Conservation (phyloP, 2,888 invertebrate genomes). For the Sceliomorpha sp. region DNA sequence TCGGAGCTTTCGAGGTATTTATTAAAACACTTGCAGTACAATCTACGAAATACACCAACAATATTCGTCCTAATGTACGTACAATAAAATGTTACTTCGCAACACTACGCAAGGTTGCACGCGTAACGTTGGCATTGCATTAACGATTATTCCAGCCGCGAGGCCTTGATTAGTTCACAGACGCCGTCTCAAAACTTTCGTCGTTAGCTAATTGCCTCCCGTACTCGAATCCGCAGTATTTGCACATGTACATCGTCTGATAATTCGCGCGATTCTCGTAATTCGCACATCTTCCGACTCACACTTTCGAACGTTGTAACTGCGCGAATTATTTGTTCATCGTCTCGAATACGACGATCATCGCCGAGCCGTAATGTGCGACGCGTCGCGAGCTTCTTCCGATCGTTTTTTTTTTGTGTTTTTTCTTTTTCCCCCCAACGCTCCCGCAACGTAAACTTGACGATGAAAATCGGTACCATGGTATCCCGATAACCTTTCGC, state of each 20-base stretch:
- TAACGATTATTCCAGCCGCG: slow-evolving; percentile 68
- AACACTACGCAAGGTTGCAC: slow-evolving; percentile 21
- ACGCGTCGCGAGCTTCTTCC: slow-evolving; percentile 14
- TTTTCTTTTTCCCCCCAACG: slow-evolving; percentile 15
- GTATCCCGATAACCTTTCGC: background rate
- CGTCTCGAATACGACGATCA: slow-evolving; percentile 36
- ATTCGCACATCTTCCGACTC: slow-evolving; percentile 53
- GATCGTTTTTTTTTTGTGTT: slow-evolving; percentile 43
- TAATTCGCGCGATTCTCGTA: slow-evolving; percentile 62
- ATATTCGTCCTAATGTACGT: slow-evolving; percentile 34
- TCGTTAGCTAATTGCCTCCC: slow-evolving; percentile 72
- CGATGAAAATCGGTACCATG: too few species aligned
- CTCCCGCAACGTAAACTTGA: slow-evolving; percentile 3
- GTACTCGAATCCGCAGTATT: slow-evolving; percentile 66
- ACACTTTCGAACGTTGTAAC: slow-evolving; percentile 16
- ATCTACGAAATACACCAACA: too few species aligned
- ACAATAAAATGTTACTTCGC: slow-evolving; percentile 35
- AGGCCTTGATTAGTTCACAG: slow-evolving; percentile 70
- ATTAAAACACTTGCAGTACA: too few species aligned
- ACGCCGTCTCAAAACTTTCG: slow-evolving; percentile 71
- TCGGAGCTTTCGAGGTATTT: too few species aligned
- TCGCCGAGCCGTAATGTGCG: slow-evolving; percentile 33
- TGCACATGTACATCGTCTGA: slow-evolving; percentile 61
- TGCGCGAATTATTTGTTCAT: slow-evolving; percentile 39
- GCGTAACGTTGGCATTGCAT: slow-evolving; percentile 57